These are phyloP conservation scores for Xenopus petersii DNA, from an alignment of 2,797 vertebrate species.

Conservation along the genomic window DNA sequence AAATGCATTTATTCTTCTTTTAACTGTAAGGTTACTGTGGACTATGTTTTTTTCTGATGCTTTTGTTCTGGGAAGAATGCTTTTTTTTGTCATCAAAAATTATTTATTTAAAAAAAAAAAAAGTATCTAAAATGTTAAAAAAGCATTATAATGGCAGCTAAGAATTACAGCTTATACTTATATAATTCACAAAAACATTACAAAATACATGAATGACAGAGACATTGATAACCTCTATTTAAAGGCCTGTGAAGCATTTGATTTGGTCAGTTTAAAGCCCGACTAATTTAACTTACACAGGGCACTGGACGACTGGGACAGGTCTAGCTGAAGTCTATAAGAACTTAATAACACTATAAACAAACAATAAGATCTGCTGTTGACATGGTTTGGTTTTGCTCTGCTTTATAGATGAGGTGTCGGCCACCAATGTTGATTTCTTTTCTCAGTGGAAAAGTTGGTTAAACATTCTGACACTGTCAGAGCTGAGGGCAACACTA, in stretches of 20 bases:
- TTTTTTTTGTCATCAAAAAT: too few relatives aligned
- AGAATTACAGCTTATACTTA: too few relatives aligned
- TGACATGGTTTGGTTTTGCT: slow-evolving; percentile 11
- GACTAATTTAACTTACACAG: slow-evolving; percentile 1
- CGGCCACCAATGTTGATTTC: slow-evolving; percentile 13
- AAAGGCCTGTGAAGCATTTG: neutral
- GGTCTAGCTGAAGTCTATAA: slow-evolving; percentile 5
- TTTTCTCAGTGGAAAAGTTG: slow-evolving; percentile 1
- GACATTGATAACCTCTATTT: neutral
- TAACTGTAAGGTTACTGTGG: too few relatives aligned
- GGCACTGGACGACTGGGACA: neutral
- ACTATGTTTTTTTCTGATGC: too few relatives aligned
- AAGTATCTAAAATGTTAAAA: too few relatives aligned
- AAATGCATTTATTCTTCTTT: too few relatives aligned
- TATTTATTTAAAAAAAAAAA: too few relatives aligned
- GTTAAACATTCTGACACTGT: slow-evolving; percentile 7
- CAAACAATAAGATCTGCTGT: slow-evolving; percentile 8
- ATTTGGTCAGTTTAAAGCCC: neutral
- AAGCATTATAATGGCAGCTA: too few relatives aligned
- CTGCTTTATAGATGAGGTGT: slow-evolving; percentile 7
- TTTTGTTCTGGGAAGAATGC: too few relatives aligned
- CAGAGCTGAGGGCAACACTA: neutral
- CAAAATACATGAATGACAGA: neutral
- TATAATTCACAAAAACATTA: too few relatives aligned
- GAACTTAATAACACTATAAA: slow-evolving; percentile 17